Percentiles rank a stretch among this genome's conserved stretches.
These are phyloP conservation scores for Scolopax rusticola DNA, from an alignment of 2,797 vertebrate species.

Conservation along the genomic window DNA sequence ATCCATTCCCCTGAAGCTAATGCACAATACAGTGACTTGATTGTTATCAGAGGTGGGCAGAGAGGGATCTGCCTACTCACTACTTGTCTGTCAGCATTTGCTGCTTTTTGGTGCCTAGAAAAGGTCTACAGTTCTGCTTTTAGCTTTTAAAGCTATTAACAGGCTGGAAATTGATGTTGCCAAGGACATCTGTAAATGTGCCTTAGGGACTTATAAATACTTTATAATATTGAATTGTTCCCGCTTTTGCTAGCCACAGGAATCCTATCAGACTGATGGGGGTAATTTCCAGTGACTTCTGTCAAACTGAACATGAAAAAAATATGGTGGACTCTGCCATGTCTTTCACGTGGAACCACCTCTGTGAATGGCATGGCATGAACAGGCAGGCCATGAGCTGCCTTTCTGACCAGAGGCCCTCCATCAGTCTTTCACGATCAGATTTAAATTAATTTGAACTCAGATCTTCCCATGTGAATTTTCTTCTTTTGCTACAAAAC, in stretches of 20 bases:
- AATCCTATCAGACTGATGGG: background rate
- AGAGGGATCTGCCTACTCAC: constrained; percentile 61
- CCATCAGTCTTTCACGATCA: background rate
- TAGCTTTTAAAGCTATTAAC: constrained; percentile 74
- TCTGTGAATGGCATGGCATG: rapidly evolving
- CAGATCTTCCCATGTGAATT: background rate
- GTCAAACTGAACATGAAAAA: background rate
- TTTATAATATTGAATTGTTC: constrained; percentile 64
- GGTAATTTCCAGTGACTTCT: constrained; percentile 25
- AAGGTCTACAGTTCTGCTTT: constrained; percentile 61
- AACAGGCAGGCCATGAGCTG: background rate
- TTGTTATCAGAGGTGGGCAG: constrained; percentile 63
- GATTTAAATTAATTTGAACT: background rate
- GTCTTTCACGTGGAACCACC: background rate
- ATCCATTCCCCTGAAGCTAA: constrained; percentile 63
- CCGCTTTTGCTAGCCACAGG: constrained; percentile 49
- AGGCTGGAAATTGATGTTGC: constrained; percentile 66
- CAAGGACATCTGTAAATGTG: constrained; percentile 58
- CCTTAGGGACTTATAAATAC: constrained; percentile 62
- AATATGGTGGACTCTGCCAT: background rate
- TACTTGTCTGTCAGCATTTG: constrained; percentile 63
- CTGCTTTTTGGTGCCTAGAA: constrained; percentile 49
- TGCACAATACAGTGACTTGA: constrained; percentile 51
- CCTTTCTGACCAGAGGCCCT: background rate
- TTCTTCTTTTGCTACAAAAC: background rate